phyloP scores from a whole-genome alignment of 2,888 invertebrate genomes.

The Prenolepis imparis region DNA sequence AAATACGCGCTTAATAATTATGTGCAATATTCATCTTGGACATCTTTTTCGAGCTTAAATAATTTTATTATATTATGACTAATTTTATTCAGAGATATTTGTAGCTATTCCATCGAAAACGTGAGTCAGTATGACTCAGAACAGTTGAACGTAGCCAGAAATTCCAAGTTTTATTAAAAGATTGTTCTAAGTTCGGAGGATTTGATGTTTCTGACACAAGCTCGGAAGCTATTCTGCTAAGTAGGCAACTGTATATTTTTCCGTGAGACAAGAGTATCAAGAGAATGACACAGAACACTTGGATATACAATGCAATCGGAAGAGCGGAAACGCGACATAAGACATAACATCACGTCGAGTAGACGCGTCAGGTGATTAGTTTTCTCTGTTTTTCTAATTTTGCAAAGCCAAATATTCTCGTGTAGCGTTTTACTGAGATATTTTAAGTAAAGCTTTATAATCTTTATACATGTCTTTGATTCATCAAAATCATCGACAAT shows the following conservation, averaged over 20 bases:
- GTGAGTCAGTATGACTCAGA: not conserved
- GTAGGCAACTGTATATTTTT: constrained; percentile 71
- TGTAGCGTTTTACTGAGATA: not conserved
- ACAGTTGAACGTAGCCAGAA: constrained; percentile 30
- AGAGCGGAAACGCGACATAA: constrained; percentile 59
- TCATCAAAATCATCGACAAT: constrained; percentile 10
- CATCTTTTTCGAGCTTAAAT: not conserved
- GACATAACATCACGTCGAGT: constrained; percentile 31
- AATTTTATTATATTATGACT: not conserved
- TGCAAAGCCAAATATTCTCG: not conserved
- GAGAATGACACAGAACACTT: constrained; percentile 75
- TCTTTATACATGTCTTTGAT: not conserved
- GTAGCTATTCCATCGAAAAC: not conserved
- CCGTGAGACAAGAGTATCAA: constrained; percentile 57
- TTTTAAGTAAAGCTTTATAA: constrained; percentile 15
- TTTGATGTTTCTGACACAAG: constrained; percentile 43
- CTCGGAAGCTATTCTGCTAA: constrained; percentile 66
- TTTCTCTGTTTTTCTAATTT: constrained; percentile 28
- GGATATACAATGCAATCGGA: constrained; percentile 69
- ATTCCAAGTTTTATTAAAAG: constrained; percentile 45
- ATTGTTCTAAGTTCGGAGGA: constrained; percentile 8
- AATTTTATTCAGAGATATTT: constrained; percentile 13
- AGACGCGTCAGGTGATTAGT: constrained; percentile 62
- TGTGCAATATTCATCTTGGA: not conserved
- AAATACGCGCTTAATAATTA: not conserved